A percentile compares a stretch with the other conserved stretches of the same genome.
Evolutionary conservation across 2,797 vertebrate species (phyloP).

Genomic region (Rhinichthys osculus): DNA sequence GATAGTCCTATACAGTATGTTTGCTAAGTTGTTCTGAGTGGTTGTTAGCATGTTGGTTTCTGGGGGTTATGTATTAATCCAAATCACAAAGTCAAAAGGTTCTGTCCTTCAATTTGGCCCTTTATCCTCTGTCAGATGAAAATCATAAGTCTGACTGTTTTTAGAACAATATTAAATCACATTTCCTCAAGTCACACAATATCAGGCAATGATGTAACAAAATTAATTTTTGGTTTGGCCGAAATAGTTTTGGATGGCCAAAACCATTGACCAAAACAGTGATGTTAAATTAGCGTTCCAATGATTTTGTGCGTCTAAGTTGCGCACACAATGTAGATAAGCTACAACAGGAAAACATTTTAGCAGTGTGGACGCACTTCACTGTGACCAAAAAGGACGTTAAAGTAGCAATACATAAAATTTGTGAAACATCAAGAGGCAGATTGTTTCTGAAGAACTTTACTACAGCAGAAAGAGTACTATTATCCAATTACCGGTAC

Average conservation of each 20-base stretch:
- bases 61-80: background rate
- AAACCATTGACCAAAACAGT: background rate
- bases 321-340: background rate
- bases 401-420: background rate
- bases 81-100: background rate
- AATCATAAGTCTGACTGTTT: background rate
- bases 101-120: background rate
- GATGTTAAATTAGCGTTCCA: background rate
- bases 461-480: background rate
- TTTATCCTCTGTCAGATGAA: background rate
- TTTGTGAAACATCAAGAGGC: background rate
- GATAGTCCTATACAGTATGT: background rate
- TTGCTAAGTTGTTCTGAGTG: background rate
- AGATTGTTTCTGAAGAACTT: background rate
- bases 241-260: background rate
- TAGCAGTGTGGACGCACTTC: background rate
- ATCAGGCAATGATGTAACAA: background rate
- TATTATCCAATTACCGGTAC: background rate
- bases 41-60: constrained; percentile 4
- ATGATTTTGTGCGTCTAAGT: background rate
- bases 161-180: background rate
- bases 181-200: background rate
- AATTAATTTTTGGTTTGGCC: fast-evolving
- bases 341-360: background rate
- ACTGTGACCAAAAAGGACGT: background rate